Percentiles rank a stretch among this genome's conserved stretches.
Conservation (phyloP, 2,888 invertebrate species). For the Pammene aurita region DNA sequence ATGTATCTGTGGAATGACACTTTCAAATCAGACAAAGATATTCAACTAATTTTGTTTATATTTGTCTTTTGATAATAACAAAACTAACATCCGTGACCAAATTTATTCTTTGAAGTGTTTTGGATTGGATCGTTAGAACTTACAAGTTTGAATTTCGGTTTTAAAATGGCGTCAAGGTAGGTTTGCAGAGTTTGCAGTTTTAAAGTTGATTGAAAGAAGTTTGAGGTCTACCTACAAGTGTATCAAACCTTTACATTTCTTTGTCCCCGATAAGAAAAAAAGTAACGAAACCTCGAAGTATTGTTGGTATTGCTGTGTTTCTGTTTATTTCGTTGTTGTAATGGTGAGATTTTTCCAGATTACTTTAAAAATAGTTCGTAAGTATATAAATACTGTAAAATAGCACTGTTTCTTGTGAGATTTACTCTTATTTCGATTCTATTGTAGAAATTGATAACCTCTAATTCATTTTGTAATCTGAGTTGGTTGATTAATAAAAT, state of each 20-base stretch:
- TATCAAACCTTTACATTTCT: constrained; percentile 9
- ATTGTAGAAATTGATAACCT: no score
- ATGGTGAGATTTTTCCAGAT: constrained; percentile 25
- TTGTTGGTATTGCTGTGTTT: no score
- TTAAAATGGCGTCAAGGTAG: constrained; percentile 25
- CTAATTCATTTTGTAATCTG: no score
- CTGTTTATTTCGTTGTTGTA: not conserved
- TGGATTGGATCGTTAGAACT: not conserved
- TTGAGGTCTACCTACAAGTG: constrained; percentile 8
- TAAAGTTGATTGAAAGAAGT: not conserved
- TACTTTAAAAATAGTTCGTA: no score
- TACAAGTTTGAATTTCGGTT: not conserved
- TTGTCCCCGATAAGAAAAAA: constrained; percentile 6
- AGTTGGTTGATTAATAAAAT: no score
- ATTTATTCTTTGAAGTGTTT: constrained; percentile 3
- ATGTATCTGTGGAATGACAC: constrained; percentile 9
- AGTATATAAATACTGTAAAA: no score
- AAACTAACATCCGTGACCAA: not conserved
- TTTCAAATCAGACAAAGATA: constrained; percentile 1
- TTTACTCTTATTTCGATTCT: no score
- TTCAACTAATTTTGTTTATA: constrained; percentile 2
- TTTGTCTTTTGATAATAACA: constrained; percentile 11
- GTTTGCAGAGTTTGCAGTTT: constrained; percentile 7
- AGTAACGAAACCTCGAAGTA: not conserved
- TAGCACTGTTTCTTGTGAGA: no score